Base-by-base conservation (phyloP, 2,888 invertebrate genomes). In the Zygothrica quintamaculata region DNA sequence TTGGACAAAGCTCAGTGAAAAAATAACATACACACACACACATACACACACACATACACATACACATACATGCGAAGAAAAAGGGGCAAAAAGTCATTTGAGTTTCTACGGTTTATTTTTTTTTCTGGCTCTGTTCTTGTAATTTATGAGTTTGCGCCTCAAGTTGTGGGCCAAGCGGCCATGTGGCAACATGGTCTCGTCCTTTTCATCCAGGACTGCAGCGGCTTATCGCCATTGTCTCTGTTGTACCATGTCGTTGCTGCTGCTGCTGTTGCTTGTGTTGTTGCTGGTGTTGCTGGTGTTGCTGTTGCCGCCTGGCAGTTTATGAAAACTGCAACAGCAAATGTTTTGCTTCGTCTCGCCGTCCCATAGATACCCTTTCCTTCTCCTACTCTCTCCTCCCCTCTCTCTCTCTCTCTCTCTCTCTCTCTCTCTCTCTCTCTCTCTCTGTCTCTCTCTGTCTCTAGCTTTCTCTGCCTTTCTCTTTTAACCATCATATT, bases 61-160 rank as follows among this genome's bases (percentile, higher is more conserved):
- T n/a, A 16, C 40, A 36, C 0, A 40, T 6, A 31, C 7, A 15
- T 5, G 40, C 12, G 34, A 7, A 50, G n/a, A 42, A 31, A 34
- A 52, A 69, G 43, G 53, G 55, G 85, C 70, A 76, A 86, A 84
- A 84, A 81, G 72, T 84, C 86, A 77, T 84, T 85, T 79, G 67
- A 53, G 70, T 44, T 70, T 33, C 37, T 12, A 12, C 39, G 37
- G 43, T 36, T 31, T 43, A 62, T 58, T 66, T 64, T 57, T 66
- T 58, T 62, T 57, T 39, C 31, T 42, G 25, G 26, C 70, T 65
- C 50, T 33, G 48, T 44, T 50, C 51, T 55, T 47, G 74, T 84
- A 81, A 86, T 86, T 84, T 86, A 84, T 81, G 84, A 84, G 82
- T 74, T 77, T 84, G 84, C 47, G 82, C 86, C 84, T 86, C 78